phyloP scores from a whole-genome alignment of 2,113 vertebrate genomes.

The Hemichromis elongatus region DNA sequence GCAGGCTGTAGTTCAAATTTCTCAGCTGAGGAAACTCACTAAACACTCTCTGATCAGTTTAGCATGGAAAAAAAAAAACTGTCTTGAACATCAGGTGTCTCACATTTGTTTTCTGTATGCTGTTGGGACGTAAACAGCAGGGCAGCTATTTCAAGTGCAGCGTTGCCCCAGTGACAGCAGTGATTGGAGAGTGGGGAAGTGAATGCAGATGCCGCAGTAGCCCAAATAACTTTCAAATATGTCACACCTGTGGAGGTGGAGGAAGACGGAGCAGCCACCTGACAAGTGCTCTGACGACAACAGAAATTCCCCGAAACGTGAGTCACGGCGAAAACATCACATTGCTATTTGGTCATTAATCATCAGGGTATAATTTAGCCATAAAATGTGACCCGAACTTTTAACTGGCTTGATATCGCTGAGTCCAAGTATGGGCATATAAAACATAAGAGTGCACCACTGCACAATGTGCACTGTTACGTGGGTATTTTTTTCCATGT shows the following conservation, averaged over 20 bases:
- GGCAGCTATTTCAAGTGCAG: conserved; percentile 27
- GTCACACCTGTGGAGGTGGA: conserved; percentile 45
- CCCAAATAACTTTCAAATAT: conserved; percentile 13
- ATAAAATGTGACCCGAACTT: background rate
- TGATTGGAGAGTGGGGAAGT: conserved; percentile 4
- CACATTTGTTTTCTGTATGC: conserved; percentile 3
- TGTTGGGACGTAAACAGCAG: conserved; percentile 32
- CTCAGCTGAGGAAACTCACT: conserved; percentile 35
- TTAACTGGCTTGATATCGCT: background rate
- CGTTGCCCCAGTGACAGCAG: conserved; percentile 35
- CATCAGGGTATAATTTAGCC: background rate
- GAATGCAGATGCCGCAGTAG: background rate
- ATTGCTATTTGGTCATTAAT: background rate
- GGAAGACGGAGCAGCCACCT: background rate
- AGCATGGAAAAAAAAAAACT: conserved; percentile 40
- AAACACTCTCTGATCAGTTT: conserved; percentile 49
- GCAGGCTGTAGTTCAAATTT: conserved; percentile 50
- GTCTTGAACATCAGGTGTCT: background rate
- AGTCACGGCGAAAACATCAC: conserved; percentile 15
- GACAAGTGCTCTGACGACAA: conserved; percentile 30
- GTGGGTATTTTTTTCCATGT: background rate
- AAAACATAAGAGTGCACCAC: background rate
- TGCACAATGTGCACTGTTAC: background rate
- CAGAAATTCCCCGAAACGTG: conserved; percentile 42
- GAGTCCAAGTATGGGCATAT: background rate